A percentile compares a stretch with the other conserved stretches of the same genome.
phyloP scores from a whole-genome alignment of 2,113 vertebrate species.

The Anolis sagrei region DNA sequence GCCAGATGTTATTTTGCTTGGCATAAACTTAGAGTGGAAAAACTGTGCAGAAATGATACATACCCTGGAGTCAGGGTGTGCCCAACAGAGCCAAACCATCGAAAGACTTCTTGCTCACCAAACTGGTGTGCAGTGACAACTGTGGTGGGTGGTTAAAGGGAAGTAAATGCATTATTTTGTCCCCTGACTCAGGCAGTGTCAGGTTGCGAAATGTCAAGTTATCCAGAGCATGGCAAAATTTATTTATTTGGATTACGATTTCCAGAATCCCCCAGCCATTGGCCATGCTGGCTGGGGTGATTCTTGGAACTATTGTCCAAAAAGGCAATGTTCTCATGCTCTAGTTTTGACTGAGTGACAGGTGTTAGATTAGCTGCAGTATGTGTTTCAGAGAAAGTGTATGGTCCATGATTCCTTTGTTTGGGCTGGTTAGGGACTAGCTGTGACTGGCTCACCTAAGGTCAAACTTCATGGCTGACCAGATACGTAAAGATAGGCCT shows the following conservation, averaged over 20 bases:
- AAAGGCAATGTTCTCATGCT: not conserved
- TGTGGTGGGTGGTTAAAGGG: not conserved
- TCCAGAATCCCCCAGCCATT: no score
- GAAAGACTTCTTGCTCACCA: not conserved
- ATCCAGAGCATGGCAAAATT: not conserved
- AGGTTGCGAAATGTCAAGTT: not conserved
- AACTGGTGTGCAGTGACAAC: not conserved
- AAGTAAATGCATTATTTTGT: not conserved
- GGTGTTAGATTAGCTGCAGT: not conserved
- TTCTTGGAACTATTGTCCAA: not conserved
- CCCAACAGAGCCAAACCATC: not conserved
- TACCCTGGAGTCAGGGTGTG: not conserved
- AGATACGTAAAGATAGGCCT: not conserved
- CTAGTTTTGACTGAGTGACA: not conserved
- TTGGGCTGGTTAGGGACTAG: no score
- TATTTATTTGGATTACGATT: no score
- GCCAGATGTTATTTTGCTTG: conserved; percentile 21
- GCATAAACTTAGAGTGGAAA: not conserved
- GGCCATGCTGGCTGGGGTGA: not conserved
- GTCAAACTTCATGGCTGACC: no score
- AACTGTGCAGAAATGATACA: not conserved
- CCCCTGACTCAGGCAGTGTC: not conserved
- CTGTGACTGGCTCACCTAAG: no score
- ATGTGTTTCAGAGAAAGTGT: not conserved
- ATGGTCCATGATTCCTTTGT: no score